Percentiles rank a stretch among this genome's conserved stretches.
These are phyloP conservation scores for Podocnemis expansa DNA, from an alignment of 2,113 vertebrate species.

Conservation along the genomic window DNA sequence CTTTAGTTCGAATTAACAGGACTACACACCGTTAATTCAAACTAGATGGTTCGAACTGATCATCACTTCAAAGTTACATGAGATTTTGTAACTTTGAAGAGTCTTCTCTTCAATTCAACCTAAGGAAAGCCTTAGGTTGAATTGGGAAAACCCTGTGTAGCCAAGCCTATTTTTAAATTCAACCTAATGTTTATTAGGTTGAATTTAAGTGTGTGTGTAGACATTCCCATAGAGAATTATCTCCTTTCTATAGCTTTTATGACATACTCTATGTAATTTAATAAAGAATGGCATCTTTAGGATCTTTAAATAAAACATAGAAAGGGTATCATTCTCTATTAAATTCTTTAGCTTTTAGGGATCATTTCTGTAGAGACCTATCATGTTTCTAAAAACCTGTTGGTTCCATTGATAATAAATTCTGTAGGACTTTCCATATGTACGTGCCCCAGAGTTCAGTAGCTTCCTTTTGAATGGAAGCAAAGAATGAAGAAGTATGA, in stretches of 20 bases:
- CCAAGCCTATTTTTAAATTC: too few relatives aligned
- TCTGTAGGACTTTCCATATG: not conserved
- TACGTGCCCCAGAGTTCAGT: fast-evolving
- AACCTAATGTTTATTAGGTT: too few relatives aligned
- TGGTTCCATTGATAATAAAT: not conserved
- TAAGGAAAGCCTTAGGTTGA: too few relatives aligned
- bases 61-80: too few relatives aligned
- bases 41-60: too few relatives aligned
- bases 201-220: too few relatives aligned
- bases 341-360: not conserved
- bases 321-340: not conserved
- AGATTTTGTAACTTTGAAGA: too few relatives aligned
- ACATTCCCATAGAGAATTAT: too few relatives aligned
- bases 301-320: not conserved
- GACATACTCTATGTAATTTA: not conserved
- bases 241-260: not conserved
- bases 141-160: too few relatives aligned
- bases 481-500: not conserved
- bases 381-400: not conserved
- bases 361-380: not conserved
- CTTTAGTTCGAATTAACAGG: too few relatives aligned
- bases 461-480: not conserved
- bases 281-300: not conserved
- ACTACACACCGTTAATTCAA: too few relatives aligned
- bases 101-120: too few relatives aligned